Base-by-base conservation (phyloP, 2,113 vertebrate genomes). In the Cercocebus atys region DNA sequence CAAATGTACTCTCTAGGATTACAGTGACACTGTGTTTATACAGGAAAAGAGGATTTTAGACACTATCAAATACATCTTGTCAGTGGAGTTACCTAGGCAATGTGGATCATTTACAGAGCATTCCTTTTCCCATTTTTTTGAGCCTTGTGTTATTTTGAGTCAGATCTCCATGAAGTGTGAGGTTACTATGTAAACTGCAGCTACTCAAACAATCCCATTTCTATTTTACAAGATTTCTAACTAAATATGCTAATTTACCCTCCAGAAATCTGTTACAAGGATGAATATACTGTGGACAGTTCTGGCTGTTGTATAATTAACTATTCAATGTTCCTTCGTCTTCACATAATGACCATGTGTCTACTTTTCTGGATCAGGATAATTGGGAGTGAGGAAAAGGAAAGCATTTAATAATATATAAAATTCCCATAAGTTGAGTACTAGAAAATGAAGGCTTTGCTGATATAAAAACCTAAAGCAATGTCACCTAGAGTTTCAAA, bases 241-340 rank as follows among this genome's bases (percentile, higher is more conserved):
- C 90, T 75, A 93, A 97, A 93, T 96, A 86, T 96, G 97, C 93
- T 90, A 96, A 95, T 95, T 90, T 64, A 92, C 2, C 40, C 83
- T 94, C 73, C 0, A 16, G 84, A 2, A n/a, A 85, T 92, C 4
- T 73, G 13, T 94, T 96, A 82, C 40, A 84, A 96, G 97, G 90
- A 96, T 35, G 61, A 59, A 96, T 47, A 66, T 75, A 96, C 94
- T 97, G 68, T 94, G 72, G 75, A 81, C 87, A 10, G 0, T 97
- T 94, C 47, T 94, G 75, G 86, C 89, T 97, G 23, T 97, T 97
- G 40, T 61, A 72, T 97, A 97, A 86, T 96, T 95, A 97, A 43
- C 47, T 85, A 23, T 50, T 95, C 1, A 20, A 81, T 97, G 91
- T 95, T 95, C 25, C 25, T 97, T 96, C 57, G 76, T 98, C 96